Evolutionary conservation across 2,888 invertebrate species (phyloP).

Genomic region (Lithophane ornitopus): DNA sequence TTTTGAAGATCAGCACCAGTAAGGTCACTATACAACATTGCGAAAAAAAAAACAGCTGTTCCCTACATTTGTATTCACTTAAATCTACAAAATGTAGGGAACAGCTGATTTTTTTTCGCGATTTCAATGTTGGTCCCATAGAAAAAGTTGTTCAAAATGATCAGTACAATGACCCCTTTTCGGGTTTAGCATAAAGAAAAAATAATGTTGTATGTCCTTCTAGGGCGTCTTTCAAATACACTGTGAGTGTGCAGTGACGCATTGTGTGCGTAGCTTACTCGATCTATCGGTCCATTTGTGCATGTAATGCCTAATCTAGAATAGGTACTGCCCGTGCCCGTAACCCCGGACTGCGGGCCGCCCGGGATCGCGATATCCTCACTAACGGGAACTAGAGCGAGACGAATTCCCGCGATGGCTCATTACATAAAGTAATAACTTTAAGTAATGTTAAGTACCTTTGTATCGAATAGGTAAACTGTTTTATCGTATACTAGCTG

Average conservation of each 20-base stretch:
- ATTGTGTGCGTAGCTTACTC: slow-evolving; percentile 21
- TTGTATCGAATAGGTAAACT: slow-evolving; percentile 40
- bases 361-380: slow-evolving; percentile 50
- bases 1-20: not conserved
- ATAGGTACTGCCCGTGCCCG: slow-evolving; percentile 44
- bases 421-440: slow-evolving; percentile 59
- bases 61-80: no score
- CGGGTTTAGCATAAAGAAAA: no score
- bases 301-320: slow-evolving; percentile 56
- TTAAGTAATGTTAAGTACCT: slow-evolving; percentile 43
- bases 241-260: not conserved
- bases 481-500: not conserved
- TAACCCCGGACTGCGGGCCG: slow-evolving; percentile 27
- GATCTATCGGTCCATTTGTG: slow-evolving; percentile 54
- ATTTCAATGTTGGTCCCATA: no score
- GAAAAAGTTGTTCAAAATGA: no score
- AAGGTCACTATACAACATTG: not conserved
- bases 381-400: slow-evolving; percentile 55
- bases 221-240: not conserved
- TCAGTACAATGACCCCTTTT: no score
- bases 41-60: no score
- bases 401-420: slow-evolving; percentile 56
- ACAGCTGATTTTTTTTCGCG: no score
- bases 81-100: no score
- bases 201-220: not conserved